Percentiles rank a stretch among this genome's conserved stretches.
These are phyloP conservation scores for Drosophila ficusphila DNA, from an alignment of 1,140 invertebrate species.

Conservation along the genomic window DNA sequence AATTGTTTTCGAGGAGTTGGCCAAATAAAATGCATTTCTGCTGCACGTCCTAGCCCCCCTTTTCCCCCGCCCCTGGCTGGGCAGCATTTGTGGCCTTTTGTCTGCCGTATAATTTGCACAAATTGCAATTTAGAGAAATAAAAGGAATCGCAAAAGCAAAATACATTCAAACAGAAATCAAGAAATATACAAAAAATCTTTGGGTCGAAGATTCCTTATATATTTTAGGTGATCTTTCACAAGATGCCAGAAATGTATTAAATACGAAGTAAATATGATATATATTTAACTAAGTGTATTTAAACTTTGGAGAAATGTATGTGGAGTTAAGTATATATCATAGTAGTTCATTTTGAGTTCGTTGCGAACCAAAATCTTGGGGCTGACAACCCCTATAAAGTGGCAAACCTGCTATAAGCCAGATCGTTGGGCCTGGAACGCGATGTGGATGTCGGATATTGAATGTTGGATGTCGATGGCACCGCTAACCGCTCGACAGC, in stretches of 20 bases:
- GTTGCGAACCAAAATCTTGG: conserved; percentile 28
- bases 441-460: neutral
- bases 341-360: conserved; percentile 5
- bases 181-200: conserved; percentile 23
- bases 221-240: neutral
- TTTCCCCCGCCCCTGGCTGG: conserved; percentile 16
- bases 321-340: no score
- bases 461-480: conserved; percentile 19
- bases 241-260: no score
- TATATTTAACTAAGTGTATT: no score
- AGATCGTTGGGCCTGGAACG: conserved; percentile 46
- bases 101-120: conserved; percentile 76
- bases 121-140: conserved; percentile 83
- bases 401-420: conserved; percentile 70
- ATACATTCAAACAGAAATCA: conserved; percentile 6
- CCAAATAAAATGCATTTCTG: conserved; percentile 77
- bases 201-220: neutral
- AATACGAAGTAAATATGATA: neutral
- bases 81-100: conserved; percentile 72
- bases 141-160: conserved; percentile 47
- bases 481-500: conserved; percentile 27
- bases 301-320: neutral
- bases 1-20: conserved; percentile 47
- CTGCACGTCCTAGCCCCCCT: conserved; percentile 50
- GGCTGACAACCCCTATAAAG: conserved; percentile 37